Base-by-base conservation (phyloP, 2,888 invertebrate species). In the Lasioglossum calceatum region DNA sequence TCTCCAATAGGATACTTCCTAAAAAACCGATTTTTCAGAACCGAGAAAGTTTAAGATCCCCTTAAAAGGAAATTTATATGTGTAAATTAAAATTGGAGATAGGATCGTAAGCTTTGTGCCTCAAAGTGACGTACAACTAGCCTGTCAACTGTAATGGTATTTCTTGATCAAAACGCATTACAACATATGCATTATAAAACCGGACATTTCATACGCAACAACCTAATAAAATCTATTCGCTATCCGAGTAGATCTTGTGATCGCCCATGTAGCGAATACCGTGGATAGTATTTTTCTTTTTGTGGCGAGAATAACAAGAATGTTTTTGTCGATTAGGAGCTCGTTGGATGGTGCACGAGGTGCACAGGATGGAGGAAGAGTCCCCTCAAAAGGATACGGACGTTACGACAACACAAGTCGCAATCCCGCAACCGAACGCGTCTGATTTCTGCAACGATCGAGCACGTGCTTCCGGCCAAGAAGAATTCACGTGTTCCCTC, bases 401-500 rank as follows among this genome's bases (percentile, higher is more conserved):
- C 23, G 61, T 61, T 32, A 42, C 23, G 71, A 81, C 42, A 32
- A 80, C 72, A 76, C 78, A 82, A 64, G 61, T n/a, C 44, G 71
- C 23, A 32, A 64, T 79, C 47, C 32, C 50, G 27, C n/a, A 32
- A 12, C n/a, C 80, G 14, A 83, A 79, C 14, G 36, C 74, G 16
- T 64, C 77, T 61, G 71, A 84, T 32, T 50, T 54, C 36, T 47
- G 50, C 16, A 36, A 70, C 32, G 61, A 4, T 3, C 42, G 19
- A 16, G 27, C 84, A 64, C 78, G 79, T 84, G 64, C 23, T 81
- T 81, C 87, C 70, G 61, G 76, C 71, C 84, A 77, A 27, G 84
- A 87, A 39, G 92, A 92, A 42, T 92, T 92, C 58, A 91, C 92
- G 42, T 94, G 93, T 74, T 94, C 94, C 23, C 86, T 94, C 5